Conservation (phyloP, 2,797 vertebrate species). For the Tinamus major region DNA sequence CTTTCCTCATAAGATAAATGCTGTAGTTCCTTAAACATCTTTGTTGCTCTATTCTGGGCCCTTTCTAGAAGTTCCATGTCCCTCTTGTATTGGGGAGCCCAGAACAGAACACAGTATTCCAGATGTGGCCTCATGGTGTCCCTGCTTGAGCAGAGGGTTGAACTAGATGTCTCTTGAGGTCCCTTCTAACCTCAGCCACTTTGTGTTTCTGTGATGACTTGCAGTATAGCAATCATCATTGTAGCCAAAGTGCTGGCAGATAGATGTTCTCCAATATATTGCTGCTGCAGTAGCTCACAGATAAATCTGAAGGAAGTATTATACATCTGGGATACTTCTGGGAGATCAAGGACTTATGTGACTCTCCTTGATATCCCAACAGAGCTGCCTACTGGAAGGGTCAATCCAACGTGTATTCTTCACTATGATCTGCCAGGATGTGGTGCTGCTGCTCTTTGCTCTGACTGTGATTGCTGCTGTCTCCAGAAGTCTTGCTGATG, state of each 20-base stretch:
- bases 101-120: no score
- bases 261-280: not conserved
- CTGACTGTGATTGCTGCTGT: not conserved
- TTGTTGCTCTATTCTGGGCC: no score
- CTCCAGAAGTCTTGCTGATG: not conserved
- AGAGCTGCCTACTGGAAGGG: not conserved
- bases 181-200: no score
- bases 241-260: not conserved
- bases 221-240: not conserved
- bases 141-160: no score
- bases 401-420: not conserved
- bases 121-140: no score
- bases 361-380: not conserved
- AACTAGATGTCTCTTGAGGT: no score
- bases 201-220: not conserved
- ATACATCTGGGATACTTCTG: not conserved
- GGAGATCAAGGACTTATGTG: not conserved
- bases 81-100: no score
- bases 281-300: not conserved
- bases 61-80: no score
- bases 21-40: no score
- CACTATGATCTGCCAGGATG: not conserved
- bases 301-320: not conserved
- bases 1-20: no score
- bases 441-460: not conserved